These are phyloP conservation scores for Copsychus sechellarum DNA, from an alignment of 2,113 vertebrate genomes.

Conservation along the genomic window DNA sequence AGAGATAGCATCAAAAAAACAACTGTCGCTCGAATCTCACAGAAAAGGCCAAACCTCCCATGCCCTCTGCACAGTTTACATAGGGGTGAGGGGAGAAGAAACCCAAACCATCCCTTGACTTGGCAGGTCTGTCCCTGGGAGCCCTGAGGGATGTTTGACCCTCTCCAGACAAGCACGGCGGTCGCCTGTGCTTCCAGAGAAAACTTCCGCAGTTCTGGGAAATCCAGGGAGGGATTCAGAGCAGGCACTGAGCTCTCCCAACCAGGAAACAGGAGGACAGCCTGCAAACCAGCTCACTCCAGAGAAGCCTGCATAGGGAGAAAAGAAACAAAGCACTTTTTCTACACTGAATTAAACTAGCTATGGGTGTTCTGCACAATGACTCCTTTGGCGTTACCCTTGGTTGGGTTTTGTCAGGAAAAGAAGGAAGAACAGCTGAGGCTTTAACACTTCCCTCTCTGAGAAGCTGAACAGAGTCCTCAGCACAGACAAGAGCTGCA, in stretches of 20 bases:
- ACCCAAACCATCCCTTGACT: constrained; percentile 11
- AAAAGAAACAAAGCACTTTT: neutral
- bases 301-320: neutral
- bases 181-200: neutral
- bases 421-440: neutral
- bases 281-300: neutral
- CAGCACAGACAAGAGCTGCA: neutral
- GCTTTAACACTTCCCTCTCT: neutral
- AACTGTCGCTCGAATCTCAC: neutral
- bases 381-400: neutral
- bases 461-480: neutral
- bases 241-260: neutral
- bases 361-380: neutral
- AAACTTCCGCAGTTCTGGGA: neutral
- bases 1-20: constrained; percentile 44
- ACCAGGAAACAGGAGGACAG: neutral
- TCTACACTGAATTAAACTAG: neutral
- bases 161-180: neutral
- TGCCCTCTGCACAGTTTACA: neutral
- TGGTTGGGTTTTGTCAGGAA: neutral
- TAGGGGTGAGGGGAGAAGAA: neutral
- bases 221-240: neutral
- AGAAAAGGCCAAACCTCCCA: neutral
- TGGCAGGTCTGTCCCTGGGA: constrained; percentile 31
- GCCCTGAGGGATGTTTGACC: constrained; percentile 13